These are phyloP conservation scores for Pteronotus mesoamericanus DNA, from an alignment of 2,797 vertebrate species.

Conservation along the genomic window DNA sequence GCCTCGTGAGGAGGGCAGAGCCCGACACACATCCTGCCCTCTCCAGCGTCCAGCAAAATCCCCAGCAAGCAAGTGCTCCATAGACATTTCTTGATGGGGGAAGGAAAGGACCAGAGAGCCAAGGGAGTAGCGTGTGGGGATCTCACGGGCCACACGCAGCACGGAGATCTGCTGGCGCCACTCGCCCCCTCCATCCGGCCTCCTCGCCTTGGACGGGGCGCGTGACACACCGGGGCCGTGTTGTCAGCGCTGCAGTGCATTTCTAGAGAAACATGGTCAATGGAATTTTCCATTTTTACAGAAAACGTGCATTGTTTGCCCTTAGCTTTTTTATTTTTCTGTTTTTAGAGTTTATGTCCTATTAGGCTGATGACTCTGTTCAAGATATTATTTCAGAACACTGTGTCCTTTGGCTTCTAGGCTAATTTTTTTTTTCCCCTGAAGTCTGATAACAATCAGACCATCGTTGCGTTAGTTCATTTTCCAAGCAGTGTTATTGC, in stretches of 20 bases:
- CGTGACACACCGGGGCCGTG: background rate
- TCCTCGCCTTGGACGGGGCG: background rate
- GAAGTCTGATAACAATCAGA: background rate
- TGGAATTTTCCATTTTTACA: background rate
- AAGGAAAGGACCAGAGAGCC: background rate
- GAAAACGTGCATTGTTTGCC: background rate
- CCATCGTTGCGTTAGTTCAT: background rate
- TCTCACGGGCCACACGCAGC: background rate
- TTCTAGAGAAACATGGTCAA: background rate
- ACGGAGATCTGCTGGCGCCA: background rate
- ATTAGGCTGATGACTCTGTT: background rate
- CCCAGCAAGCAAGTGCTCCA: background rate
- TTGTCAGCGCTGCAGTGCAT: background rate
- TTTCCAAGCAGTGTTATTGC: background rate
- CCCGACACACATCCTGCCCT: background rate
- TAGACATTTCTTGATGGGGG: background rate
- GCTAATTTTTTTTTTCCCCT: background rate
- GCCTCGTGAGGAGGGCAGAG: background rate
- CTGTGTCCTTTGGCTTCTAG: constrained; percentile 16
- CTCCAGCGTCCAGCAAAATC: background rate
- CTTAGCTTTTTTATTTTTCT: background rate
- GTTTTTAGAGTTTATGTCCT: background rate
- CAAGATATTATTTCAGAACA: background rate
- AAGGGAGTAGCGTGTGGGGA: background rate
- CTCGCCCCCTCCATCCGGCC: background rate